Conservation (phyloP, 2,113 vertebrate genomes). For the Trachemys scripta region DNA sequence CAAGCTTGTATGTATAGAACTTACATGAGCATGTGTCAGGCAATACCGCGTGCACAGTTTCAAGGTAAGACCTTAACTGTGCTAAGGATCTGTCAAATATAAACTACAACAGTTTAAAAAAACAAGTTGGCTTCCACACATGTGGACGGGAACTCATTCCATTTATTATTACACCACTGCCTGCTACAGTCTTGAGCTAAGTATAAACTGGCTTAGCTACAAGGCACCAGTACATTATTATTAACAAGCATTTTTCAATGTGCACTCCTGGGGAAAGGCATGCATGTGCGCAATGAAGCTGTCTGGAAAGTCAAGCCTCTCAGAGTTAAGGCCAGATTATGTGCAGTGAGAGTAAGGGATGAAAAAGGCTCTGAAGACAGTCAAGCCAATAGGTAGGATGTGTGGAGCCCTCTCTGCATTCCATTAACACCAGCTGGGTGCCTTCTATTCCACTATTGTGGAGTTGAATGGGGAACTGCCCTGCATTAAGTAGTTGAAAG, state of each 20-base stretch:
- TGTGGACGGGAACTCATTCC: background rate
- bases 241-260: background rate
- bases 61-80: background rate
- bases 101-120: background rate
- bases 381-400: background rate
- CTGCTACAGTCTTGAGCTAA: background rate
- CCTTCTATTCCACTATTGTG: background rate
- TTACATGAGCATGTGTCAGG: background rate
- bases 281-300: background rate
- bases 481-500: background rate
- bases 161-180: conserved; percentile 1
- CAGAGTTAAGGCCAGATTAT: background rate
- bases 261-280: background rate
- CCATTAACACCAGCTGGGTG: background rate
- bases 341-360: background rate
- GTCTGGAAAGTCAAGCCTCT: background rate
- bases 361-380: background rate
- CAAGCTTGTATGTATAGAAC: background rate
- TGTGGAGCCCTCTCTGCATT: background rate
- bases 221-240: background rate
- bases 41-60: background rate
- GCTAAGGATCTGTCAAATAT: background rate
- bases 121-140: background rate
- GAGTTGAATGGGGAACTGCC: background rate
- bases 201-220: conserved; percentile 10